Evolutionary conservation across 2,797 vertebrate species (phyloP).

Genomic region (Halcyon chelicuti): DNA sequence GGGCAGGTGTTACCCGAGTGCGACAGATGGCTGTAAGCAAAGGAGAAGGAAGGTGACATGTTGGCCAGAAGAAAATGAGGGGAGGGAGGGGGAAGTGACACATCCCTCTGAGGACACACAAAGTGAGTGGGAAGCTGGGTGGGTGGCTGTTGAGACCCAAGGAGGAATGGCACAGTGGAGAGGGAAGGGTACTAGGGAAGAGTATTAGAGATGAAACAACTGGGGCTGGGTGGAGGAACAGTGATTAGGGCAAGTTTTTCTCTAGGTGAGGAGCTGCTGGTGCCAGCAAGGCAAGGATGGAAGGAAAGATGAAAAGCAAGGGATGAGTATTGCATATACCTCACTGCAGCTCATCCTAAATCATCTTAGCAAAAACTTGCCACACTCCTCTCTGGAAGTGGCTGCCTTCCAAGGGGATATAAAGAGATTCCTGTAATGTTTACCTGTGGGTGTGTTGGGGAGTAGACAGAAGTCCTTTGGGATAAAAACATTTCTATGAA

Average conservation of each 20-base stretch:
- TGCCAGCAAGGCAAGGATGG: background rate
- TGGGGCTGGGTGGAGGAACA: background rate
- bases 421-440: background rate
- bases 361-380: background rate
- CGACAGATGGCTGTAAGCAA: constrained; percentile 7
- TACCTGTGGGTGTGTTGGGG: background rate
- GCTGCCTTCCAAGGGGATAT: background rate
- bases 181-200: background rate
- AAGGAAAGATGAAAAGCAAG: background rate
- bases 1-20: background rate
- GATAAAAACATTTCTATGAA: background rate
- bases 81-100: background rate
- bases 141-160: background rate
- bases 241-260: background rate
- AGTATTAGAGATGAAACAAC: background rate
- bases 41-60: background rate
- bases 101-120: background rate
- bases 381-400: background rate
- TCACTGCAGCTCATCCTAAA: background rate
- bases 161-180: background rate
- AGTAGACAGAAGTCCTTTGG: background rate
- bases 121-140: background rate
- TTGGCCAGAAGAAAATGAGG: background rate
- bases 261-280: background rate
- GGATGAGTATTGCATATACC: background rate